Evolutionary conservation across 2,888 invertebrate genomes (phyloP).

Genomic region (Brachylomia viminalis): DNA sequence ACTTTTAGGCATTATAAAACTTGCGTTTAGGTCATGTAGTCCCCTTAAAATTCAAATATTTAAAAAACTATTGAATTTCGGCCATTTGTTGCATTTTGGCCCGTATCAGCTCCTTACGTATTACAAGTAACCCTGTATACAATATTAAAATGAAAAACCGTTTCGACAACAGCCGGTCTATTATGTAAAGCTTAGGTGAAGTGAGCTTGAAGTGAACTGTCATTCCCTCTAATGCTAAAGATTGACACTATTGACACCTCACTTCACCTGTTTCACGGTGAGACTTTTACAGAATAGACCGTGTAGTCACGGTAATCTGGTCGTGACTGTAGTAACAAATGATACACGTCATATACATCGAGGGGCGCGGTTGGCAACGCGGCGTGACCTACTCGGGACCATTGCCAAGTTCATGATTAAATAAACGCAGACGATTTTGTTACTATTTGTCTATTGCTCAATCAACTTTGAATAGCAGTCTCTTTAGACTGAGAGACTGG

Average conservation of each 20-base stretch:
- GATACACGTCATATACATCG: conserved; percentile 21
- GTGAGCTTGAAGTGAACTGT: not conserved
- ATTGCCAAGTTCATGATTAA: conserved; percentile 69
- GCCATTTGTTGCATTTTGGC: too few relatives aligned
- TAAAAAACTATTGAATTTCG: too few relatives aligned
- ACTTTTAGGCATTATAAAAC: too few relatives aligned
- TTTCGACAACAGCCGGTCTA: not conserved
- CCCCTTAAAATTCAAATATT: too few relatives aligned
- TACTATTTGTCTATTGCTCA: conserved; percentile 16
- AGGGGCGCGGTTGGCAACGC: conserved; percentile 36
- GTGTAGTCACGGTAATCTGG: not conserved
- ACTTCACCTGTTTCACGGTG: not conserved
- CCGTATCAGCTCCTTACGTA: too few relatives aligned
- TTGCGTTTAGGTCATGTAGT: too few relatives aligned
- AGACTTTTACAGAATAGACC: not conserved
- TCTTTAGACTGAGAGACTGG: not conserved
- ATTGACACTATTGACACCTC: not conserved
- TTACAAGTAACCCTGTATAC: too few relatives aligned
- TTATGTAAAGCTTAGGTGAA: not conserved
- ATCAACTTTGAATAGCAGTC: conserved; percentile 24
- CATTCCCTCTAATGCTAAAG: too few relatives aligned
- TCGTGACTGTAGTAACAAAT: not conserved
- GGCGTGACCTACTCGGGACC: conserved; percentile 51
- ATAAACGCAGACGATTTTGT: conserved; percentile 40
- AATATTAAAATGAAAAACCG: too few relatives aligned